These are phyloP conservation scores for Pteropus alecto DNA, from an alignment of 2,113 vertebrate genomes.

Conservation along the genomic window DNA sequence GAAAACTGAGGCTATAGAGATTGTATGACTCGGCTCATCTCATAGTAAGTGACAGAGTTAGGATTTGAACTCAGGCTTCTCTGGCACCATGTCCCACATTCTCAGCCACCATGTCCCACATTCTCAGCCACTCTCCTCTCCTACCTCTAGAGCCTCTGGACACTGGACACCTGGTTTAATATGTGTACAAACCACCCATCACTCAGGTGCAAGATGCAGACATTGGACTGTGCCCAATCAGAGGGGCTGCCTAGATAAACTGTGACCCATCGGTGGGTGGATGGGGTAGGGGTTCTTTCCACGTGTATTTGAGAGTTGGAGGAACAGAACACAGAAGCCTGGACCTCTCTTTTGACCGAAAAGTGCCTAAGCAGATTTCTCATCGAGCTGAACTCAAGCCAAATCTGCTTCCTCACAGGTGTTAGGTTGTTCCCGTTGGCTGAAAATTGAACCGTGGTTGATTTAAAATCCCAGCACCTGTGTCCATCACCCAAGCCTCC, in stretches of 20 bases:
- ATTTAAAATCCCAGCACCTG: constrained; percentile 72
- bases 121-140: background rate
- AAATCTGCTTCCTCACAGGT: constrained; percentile 33
- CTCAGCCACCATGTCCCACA: background rate
- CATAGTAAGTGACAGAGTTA: background rate
- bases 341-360: background rate
- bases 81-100: background rate
- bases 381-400: background rate
- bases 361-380: constrained; percentile 12
- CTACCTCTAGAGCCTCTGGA: background rate
- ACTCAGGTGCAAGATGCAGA: background rate
- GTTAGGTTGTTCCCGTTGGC: background rate
- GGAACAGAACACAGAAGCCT: background rate
- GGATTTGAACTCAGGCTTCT: background rate
- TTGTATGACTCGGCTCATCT: background rate
- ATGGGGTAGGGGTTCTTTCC: background rate
- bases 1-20: background rate
- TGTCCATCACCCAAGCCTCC: constrained; percentile 69
- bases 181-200: background rate
- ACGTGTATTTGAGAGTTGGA: background rate
- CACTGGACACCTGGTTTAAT: background rate
- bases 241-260: background rate
- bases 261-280: background rate
- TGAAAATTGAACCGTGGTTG: constrained; percentile 63
- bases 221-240: background rate